These are phyloP conservation scores for Conistra vaccinii DNA, from an alignment of 2,888 invertebrate species.

Conservation along the genomic window DNA sequence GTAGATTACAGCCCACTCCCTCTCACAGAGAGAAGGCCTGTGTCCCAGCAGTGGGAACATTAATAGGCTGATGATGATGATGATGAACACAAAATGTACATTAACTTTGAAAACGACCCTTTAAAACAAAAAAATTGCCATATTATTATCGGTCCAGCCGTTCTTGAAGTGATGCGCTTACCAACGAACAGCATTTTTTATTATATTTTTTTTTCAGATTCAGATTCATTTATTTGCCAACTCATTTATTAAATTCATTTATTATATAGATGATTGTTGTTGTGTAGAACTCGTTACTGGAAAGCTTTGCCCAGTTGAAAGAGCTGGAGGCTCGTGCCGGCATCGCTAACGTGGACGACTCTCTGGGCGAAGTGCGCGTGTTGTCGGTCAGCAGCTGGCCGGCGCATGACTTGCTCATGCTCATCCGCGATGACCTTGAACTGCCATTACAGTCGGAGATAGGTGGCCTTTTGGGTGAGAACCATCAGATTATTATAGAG, in stretches of 20 bases:
- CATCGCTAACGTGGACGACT: conserved; percentile 70
- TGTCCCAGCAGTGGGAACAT: too few relatives aligned
- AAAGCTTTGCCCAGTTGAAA: conserved; percentile 79
- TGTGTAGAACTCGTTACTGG: conserved; percentile 79
- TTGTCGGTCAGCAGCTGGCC: conserved; percentile 85
- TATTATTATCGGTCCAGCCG: too few relatives aligned
- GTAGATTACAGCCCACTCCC: too few relatives aligned
- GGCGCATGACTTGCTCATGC: conserved; percentile 81
- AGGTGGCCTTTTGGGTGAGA: conserved; percentile 79
- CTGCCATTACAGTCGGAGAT: conserved; percentile 74
- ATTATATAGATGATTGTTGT: conserved; percentile 4
- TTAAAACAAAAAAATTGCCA: not conserved
- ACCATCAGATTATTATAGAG: not conserved
- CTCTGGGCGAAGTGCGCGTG: conserved; percentile 80
- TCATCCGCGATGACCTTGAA: conserved; percentile 77
- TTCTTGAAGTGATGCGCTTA: not conserved
- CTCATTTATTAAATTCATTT: too few relatives aligned
- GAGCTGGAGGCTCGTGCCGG: conserved; percentile 81
- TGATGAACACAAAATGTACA: too few relatives aligned
- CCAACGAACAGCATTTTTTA: not conserved
- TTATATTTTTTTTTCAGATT: too few relatives aligned
- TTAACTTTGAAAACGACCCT: too few relatives aligned
- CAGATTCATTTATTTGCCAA: too few relatives aligned
- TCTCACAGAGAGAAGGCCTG: too few relatives aligned
- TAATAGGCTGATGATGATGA: too few relatives aligned